Evolutionary conservation across 2,888 invertebrate genomes (phyloP).

Genomic region (Poecilus cupreus): DNA sequence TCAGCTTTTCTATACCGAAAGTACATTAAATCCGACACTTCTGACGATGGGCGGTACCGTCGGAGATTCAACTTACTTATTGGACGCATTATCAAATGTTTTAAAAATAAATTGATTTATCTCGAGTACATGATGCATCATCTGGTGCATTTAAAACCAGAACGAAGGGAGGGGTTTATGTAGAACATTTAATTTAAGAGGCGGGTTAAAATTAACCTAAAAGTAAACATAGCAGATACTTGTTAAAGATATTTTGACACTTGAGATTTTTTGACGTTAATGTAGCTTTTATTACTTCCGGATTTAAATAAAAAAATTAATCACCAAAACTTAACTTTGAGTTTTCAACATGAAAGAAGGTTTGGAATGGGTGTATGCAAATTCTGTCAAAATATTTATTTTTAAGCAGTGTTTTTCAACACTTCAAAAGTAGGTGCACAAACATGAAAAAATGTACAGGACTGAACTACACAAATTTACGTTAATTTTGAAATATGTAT

Average conservation of each 20-base stretch:
- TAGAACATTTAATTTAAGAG: slow-evolving; percentile 2
- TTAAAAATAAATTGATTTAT: slow-evolving; percentile 48
- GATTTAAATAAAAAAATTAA: background rate
- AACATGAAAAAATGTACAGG: slow-evolving; percentile 9
- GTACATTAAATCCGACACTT: slow-evolving; percentile 38
- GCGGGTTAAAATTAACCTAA: slow-evolving; percentile 28
- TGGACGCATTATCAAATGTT: background rate
- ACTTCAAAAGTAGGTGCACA: background rate
- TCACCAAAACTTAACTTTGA: background rate
- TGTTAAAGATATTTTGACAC: slow-evolving; percentile 38
- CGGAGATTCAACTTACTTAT: background rate
- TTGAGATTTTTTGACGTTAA: slow-evolving; percentile 20
- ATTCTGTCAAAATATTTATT: background rate
- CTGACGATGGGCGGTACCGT: background rate
- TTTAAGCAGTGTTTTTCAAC: background rate
- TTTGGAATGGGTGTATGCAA: background rate
- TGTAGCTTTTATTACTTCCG: slow-evolving; percentile 23
- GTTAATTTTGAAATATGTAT: background rate
- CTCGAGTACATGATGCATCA: slow-evolving; percentile 2
- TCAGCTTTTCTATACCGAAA: slow-evolving; percentile 39
- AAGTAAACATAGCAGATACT: slow-evolving; percentile 11
- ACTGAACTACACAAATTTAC: background rate
- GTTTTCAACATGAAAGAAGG: slow-evolving; percentile 4
- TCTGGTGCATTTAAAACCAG: slow-evolving; percentile 18
- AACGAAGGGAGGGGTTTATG: background rate